Conservation (phyloP, 2,888 invertebrate species). For the Petrolisthes cinctipes region DNA sequence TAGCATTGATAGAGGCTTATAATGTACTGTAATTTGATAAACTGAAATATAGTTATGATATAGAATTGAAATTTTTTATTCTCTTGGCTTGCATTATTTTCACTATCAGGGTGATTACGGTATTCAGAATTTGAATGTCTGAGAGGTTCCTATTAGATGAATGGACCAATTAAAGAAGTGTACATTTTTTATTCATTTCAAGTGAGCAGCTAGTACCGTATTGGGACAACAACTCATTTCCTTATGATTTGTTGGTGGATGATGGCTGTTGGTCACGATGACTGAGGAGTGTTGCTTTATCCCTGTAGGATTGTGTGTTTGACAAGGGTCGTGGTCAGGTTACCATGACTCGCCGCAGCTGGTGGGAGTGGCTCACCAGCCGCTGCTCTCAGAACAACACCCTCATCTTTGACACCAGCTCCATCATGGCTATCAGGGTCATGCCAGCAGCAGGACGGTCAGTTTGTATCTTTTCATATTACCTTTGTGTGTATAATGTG, state of each 20-base stretch:
- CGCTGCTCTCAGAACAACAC: constrained; percentile 48
- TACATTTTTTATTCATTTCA: no score
- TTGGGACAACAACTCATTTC: no score
- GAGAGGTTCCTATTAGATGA: no score
- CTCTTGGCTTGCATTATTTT: no score
- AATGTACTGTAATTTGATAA: neutral
- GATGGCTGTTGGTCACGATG: no score
- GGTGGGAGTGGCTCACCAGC: constrained; percentile 52
- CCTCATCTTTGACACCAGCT: constrained; percentile 39
- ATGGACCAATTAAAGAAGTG: no score
- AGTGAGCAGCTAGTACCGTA: no score
- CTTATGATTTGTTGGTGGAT: no score
- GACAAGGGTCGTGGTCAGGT: constrained; percentile 38
- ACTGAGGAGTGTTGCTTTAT: neutral
- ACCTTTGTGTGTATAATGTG: no score
- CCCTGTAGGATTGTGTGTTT: constrained; percentile 59
- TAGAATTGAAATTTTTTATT: no score
- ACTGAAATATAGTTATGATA: neutral
- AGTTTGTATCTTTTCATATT: neutral
- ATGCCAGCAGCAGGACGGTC: constrained; percentile 38
- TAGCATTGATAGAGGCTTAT: neutral
- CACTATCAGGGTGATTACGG: no score
- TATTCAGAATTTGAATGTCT: no score
- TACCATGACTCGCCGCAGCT: constrained; percentile 50
- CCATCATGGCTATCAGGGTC: constrained; percentile 55